Evolutionary conservation across 2,797 vertebrate species (phyloP), one percentile per base, ranked within the genome.

Genomic region (Podargus strigoides): DNA sequence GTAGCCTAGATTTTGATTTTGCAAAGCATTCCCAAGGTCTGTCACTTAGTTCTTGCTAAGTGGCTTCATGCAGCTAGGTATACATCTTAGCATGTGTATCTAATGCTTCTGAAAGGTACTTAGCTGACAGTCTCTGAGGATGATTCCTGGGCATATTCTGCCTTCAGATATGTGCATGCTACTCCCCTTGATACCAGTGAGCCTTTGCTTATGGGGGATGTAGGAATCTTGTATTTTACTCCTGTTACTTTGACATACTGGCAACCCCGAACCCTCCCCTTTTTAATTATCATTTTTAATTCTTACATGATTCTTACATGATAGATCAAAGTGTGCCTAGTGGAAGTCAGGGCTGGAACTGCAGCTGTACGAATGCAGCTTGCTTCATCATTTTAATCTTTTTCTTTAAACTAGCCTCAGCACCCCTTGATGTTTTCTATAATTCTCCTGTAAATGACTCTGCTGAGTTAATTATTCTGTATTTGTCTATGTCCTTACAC

Each of bases 51-150:
- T 92, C 94, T 78, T 94, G 85, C 66, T 92, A 91, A 93, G 90
- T 79, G 83, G 67, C 44, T 89, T 95, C 91, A 47, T 81, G 77
- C 41, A 93, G 59, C 66, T 64, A 72, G n/a, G 86, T 60, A 72
- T 67, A 30, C 28, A 66, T 90, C 85, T 66, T 89, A 83, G 81
- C 72, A 80, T 56, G 77, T 75, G 64, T 53, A 46, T 91, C 77
- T 83, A 95, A 87, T 76, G 72, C 60, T 89, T 90, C 70, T 75
- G 90, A 91, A 91, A 96, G 72, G 56, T 83, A 60, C 78, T 93
- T 70, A 85, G 68, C 89, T 72, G 75, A 60, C 37, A 70, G 86
- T 55, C 84, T 90, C 84, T 67, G 44, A 94, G 44, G 74, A 73
- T 74, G 75, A 74, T 52, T 93, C 39, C 41, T 70, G 72, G 56